Evolutionary conservation across 2,113 vertebrate species (phyloP).

Genomic region (Larimichthys crocea): DNA sequence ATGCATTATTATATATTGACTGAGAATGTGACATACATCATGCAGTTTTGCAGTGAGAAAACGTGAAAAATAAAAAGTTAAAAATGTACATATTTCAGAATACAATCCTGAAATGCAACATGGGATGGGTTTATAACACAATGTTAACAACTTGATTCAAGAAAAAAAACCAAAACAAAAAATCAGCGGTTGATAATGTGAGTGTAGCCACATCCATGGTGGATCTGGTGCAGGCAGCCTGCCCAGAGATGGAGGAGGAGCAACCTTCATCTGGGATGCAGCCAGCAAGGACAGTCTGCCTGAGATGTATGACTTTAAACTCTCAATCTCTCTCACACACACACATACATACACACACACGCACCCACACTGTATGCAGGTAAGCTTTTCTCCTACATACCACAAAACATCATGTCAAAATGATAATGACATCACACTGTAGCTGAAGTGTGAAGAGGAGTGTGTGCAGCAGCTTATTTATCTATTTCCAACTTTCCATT

Average conservation of each 20-base stretch:
- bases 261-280: slow-evolving; percentile 50
- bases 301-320: slow-evolving; percentile 12
- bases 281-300: slow-evolving; percentile 7
- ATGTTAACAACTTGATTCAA: slow-evolving; percentile 63
- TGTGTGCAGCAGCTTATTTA: not conserved
- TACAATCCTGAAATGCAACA: slow-evolving; percentile 81
- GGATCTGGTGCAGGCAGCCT: slow-evolving; percentile 32
- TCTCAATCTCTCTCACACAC: not conserved
- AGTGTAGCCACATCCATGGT: slow-evolving; percentile 10
- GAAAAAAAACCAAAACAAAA: slow-evolving; percentile 11
- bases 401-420: slow-evolving; percentile 10
- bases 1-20: slow-evolving; percentile 21
- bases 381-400: slow-evolving; percentile 9
- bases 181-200: not conserved
- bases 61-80: slow-evolving; percentile 37
- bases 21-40: slow-evolving; percentile 63
- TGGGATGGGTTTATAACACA: slow-evolving; percentile 83
- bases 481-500: not conserved
- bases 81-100: slow-evolving; percentile 71
- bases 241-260: slow-evolving; percentile 41
- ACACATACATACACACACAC: not conserved
- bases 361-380: not conserved
- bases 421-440: not conserved
- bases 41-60: slow-evolving; percentile 66
- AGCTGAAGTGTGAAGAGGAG: not conserved